Percentiles rank a stretch among this genome's conserved stretches.
These are phyloP conservation scores for Microctenopoma stevenorrisi DNA, from an alignment of 2,797 vertebrate species.

Conservation along the genomic window DNA sequence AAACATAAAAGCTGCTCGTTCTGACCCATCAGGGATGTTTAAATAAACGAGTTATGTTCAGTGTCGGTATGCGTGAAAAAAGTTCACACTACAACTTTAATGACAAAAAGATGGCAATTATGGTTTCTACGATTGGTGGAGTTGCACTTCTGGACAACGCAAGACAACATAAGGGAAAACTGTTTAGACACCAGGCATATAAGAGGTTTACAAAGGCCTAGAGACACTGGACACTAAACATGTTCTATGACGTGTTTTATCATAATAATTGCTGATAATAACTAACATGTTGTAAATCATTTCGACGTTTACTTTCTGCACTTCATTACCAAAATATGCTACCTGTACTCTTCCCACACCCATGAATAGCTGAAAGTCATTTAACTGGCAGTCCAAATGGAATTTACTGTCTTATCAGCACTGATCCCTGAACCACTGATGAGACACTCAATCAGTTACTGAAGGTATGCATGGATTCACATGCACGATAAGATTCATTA, in stretches of 20 bases:
- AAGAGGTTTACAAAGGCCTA: neutral
- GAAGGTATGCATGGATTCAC: neutral
- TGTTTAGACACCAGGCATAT: neutral
- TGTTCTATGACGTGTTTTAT: no score
- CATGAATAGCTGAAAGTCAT: no score
- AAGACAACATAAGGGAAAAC: neutral
- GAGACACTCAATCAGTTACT: constrained; percentile 59
- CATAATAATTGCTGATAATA: neutral
- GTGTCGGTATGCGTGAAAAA: constrained; percentile 31
- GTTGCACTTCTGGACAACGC: constrained; percentile 4
- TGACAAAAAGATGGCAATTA: constrained; percentile 22
- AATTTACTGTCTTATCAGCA: no score
- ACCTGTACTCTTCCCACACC: no score
- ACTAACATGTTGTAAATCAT: constrained; percentile 38
- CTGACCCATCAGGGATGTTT: neutral
- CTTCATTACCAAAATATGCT: no score
- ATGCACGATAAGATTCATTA: neutral
- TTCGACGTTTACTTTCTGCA: no score
- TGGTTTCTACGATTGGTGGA: constrained; percentile 11
- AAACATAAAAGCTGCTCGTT: constrained; percentile 22
- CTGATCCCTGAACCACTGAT: constrained; percentile 31
- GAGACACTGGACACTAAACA: neutral
- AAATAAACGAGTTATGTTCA: constrained; percentile 44
- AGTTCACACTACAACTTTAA: neutral
- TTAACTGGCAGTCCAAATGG: no score